Conservation (phyloP, 2,113 vertebrate genomes). For the Rhinogobius similis region DNA sequence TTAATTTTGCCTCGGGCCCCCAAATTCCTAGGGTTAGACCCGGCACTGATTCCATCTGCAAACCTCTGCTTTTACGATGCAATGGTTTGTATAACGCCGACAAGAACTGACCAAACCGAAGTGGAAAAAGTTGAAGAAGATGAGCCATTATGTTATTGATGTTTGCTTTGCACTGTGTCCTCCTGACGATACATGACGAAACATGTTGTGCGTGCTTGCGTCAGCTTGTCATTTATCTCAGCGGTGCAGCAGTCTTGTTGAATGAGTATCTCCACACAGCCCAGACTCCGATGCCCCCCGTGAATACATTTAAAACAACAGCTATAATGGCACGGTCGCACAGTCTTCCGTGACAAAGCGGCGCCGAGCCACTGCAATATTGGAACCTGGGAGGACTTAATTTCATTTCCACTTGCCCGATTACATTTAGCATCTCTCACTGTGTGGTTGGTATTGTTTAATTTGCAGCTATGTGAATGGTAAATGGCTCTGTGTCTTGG, state of each 20-base stretch:
- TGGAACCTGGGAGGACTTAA: not conserved
- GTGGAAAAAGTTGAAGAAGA: not conserved
- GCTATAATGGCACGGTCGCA: constrained; percentile 31
- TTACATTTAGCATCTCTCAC: constrained; percentile 17
- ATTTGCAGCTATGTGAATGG: constrained; percentile 28
- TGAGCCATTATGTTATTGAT: not conserved
- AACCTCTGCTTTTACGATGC: not conserved
- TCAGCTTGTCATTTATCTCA: constrained; percentile 20
- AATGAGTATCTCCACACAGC: constrained; percentile 14
- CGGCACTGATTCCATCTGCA: no score
- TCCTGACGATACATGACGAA: constrained; percentile 10
- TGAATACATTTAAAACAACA: constrained; percentile 14
- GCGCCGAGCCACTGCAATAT: constrained; percentile 15
- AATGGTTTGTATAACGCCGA: not conserved
- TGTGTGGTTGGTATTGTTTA: constrained; percentile 34
- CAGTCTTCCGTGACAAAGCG: constrained; percentile 19
- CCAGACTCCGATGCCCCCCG: constrained; percentile 19
- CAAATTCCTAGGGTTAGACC: no score
- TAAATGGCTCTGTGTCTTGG: constrained; percentile 17
- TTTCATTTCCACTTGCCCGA: constrained; percentile 31
- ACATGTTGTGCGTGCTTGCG: not conserved
- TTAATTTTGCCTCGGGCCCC: no score
- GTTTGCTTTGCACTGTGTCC: not conserved
- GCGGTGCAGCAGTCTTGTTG: constrained; percentile 20
- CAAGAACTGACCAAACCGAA: not conserved